Percentiles rank a stretch among this genome's conserved stretches.
These are phyloP conservation scores for Cheilosia variabilis DNA, from an alignment of 2,888 invertebrate genomes.

Conservation along the genomic window DNA sequence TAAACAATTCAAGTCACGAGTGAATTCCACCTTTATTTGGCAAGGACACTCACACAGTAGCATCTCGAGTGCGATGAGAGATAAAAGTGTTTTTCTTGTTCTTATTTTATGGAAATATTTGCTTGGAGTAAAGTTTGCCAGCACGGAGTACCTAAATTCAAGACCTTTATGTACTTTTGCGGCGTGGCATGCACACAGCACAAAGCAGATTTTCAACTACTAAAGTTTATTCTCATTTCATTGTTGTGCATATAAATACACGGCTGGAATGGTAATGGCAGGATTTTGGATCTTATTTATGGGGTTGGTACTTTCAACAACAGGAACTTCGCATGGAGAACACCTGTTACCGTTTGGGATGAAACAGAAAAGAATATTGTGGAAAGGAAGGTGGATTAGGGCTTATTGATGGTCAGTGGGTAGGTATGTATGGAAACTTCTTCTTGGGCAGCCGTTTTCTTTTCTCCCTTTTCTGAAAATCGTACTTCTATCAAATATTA, in stretches of 20 bases:
- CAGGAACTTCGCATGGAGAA: not conserved
- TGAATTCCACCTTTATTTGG: slow-evolving; percentile 40
- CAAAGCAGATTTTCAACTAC: slow-evolving; percentile 10
- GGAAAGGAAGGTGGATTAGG: not conserved
- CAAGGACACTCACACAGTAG: slow-evolving; percentile 9
- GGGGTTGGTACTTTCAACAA: not conserved
- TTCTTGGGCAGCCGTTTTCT: no score
- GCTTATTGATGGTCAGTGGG: no score
- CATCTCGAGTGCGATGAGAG: not conserved
- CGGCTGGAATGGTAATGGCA: not conserved
- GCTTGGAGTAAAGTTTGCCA: slow-evolving; percentile 31
- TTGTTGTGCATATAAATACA: not conserved
- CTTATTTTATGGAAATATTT: slow-evolving; percentile 33
- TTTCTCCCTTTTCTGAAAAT: no score
- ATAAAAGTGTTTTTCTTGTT: slow-evolving; percentile 7
- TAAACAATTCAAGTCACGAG: slow-evolving; percentile 46
- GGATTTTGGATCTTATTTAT: not conserved
- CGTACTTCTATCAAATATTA: no score
- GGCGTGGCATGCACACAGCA: not conserved
- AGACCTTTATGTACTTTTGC: slow-evolving; percentile 19
- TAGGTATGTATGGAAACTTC: no score
- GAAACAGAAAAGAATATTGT: no score
- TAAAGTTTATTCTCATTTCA: slow-evolving; percentile 10
- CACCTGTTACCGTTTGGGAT: no score
- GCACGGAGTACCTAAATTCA: not conserved